Evolutionary conservation across 2,797 vertebrate species (phyloP).

Genomic region (Pseudotriccus pelzelni): DNA sequence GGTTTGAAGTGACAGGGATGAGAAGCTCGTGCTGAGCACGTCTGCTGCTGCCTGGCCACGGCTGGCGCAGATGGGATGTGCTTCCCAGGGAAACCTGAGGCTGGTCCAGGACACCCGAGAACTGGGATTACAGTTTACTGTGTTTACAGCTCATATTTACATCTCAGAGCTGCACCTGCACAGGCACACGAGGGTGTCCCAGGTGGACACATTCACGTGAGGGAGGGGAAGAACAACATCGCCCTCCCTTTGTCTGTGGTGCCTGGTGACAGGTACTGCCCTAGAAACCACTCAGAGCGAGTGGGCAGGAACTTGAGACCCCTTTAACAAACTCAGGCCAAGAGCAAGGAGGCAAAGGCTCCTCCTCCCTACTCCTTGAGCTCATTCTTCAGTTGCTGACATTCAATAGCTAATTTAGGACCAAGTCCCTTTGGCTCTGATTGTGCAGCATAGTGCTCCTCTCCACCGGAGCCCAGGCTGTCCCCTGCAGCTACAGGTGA

Average conservation of each 20-base stretch:
- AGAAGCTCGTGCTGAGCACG: not conserved
- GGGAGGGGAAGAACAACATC: not conserved
- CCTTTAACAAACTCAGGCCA: not conserved
- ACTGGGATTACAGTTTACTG: no score
- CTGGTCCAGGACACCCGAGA: accelerated
- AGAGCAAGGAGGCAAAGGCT: not conserved
- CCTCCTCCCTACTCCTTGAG: not conserved
- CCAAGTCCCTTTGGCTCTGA: accelerated
- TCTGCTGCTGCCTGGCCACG: accelerated
- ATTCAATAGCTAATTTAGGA: not conserved
- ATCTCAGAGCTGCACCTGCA: not conserved
- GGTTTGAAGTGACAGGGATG: conserved; percentile 23
- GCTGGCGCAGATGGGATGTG: accelerated
- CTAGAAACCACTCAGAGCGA: accelerated
- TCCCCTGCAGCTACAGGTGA: not conserved
- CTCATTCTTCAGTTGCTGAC: not conserved
- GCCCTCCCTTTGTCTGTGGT: accelerated
- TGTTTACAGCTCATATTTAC: accelerated
- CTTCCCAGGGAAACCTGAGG: not conserved
- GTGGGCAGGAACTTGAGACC: not conserved
- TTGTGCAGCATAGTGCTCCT: not conserved
- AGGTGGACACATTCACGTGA: accelerated
- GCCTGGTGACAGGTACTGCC: accelerated
- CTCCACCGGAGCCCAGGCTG: accelerated
- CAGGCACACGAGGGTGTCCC: accelerated